Evolutionary conservation across 2,113 vertebrate species (phyloP).

Genomic region (western clawed frog (Xenopus tropicalis)): DNA sequence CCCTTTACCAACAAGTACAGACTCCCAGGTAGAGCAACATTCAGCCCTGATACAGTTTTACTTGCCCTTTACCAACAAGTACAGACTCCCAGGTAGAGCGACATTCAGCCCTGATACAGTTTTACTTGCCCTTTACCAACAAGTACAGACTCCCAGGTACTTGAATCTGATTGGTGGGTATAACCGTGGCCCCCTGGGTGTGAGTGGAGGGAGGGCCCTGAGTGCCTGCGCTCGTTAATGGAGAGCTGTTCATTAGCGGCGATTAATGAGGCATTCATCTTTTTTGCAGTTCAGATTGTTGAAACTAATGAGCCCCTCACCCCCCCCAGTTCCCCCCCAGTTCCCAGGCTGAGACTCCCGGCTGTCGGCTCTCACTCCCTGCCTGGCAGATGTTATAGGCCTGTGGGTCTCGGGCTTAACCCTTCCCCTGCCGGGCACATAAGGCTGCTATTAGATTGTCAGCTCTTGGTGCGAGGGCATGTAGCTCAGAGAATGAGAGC

Average conservation of each 20-base stretch:
- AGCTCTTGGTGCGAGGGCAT: no score
- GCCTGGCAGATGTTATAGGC: constrained; percentile 33
- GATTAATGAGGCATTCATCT: constrained; percentile 44
- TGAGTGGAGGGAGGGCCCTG: background rate
- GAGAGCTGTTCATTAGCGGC: constrained; percentile 37
- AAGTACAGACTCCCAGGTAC: no score
- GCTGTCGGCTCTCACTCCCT: constrained; percentile 10
- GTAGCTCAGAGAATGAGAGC: no score
- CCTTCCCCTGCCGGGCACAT: constrained; percentile 6
- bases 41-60: no score
- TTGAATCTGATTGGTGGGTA: constrained; percentile 19
- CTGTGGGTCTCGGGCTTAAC: background rate
- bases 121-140: no score
- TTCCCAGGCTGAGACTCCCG: constrained; percentile 33
- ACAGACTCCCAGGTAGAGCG: no score
- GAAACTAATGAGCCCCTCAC: constrained; percentile 36
- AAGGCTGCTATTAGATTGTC: no score
- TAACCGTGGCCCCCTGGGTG: constrained; percentile 10
- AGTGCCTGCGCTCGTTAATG: constrained; percentile 27
- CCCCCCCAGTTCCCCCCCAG: background rate
- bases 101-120: no score
- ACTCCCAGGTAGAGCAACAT: no score
- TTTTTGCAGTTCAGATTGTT: constrained; percentile 42
- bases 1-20: no score
- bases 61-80: no score